Evolutionary conservation across 2,888 invertebrate genomes (phyloP).

Genomic region (Parnassius glacialis): DNA sequence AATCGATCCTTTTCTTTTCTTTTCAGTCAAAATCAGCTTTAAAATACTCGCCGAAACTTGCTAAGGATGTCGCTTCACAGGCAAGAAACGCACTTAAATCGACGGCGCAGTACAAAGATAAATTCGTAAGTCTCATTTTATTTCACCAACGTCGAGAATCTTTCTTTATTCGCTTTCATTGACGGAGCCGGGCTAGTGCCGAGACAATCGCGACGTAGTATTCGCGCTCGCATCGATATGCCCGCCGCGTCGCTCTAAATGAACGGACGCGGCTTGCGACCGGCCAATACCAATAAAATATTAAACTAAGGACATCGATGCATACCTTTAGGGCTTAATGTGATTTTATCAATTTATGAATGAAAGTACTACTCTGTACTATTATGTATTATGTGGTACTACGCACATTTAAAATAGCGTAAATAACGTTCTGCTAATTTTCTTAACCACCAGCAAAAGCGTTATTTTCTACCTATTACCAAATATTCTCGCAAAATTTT

Average conservation of each 20-base stretch:
- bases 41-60: constrained; percentile 47
- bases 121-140: constrained; percentile 62
- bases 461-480: not conserved
- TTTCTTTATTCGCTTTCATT: constrained; percentile 69
- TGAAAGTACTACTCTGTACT: constrained; percentile 32
- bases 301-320: constrained; percentile 51
- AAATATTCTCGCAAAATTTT: constrained; percentile 46
- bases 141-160: constrained; percentile 33
- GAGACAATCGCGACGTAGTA: constrained; percentile 55
- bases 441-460: too few relatives aligned
- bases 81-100: constrained; percentile 51
- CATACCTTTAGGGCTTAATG: constrained; percentile 49
- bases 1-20: constrained; percentile 30
- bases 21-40: constrained; percentile 55
- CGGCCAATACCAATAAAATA: constrained; percentile 71
- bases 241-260: constrained; percentile 75
- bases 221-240: constrained; percentile 68
- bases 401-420: too few relatives aligned
- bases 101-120: constrained; percentile 58
- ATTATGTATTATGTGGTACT: too few relatives aligned
- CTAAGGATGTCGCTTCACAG: constrained; percentile 51
- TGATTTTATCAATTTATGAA: constrained; percentile 60
- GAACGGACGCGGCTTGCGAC: constrained; percentile 73
- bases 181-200: constrained; percentile 45
- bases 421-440: too few relatives aligned